Conservation (phyloP, 2,888 invertebrate species). For the Protula sp. region DNA sequence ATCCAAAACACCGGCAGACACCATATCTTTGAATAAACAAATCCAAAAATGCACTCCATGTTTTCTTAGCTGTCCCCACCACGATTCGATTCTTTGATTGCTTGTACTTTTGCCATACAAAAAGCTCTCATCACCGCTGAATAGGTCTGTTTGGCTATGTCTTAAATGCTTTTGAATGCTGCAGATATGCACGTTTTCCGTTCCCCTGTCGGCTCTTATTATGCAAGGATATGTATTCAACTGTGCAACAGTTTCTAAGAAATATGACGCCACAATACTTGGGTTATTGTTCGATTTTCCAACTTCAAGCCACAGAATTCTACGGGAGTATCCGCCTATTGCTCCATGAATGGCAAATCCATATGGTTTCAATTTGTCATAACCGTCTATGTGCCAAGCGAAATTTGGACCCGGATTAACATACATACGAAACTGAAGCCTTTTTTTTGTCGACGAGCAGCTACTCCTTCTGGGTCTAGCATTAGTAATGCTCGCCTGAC, state of each 20-base stretch:
- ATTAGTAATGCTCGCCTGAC: too few species aligned
- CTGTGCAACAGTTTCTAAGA: neutral
- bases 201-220: neutral
- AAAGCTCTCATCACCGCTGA: neutral
- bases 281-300: neutral
- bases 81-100: neutral
- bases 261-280: neutral
- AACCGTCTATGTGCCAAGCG: neutral
- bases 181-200: neutral
- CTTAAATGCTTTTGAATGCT: neutral
- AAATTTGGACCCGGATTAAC: neutral
- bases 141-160: neutral
- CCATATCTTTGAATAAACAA: neutral
- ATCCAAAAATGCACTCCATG: neutral
- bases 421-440: too few species aligned
- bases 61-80: neutral
- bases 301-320: neutral
- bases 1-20: neutral
- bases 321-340: neutral
- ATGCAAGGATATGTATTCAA: neutral
- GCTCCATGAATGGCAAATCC: neutral
- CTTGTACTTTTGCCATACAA: neutral
- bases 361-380: neutral
- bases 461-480: too few species aligned
- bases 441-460: too few species aligned